Base-by-base conservation (phyloP, 2,888 invertebrate species). In the Dorcus hopei region DNA sequence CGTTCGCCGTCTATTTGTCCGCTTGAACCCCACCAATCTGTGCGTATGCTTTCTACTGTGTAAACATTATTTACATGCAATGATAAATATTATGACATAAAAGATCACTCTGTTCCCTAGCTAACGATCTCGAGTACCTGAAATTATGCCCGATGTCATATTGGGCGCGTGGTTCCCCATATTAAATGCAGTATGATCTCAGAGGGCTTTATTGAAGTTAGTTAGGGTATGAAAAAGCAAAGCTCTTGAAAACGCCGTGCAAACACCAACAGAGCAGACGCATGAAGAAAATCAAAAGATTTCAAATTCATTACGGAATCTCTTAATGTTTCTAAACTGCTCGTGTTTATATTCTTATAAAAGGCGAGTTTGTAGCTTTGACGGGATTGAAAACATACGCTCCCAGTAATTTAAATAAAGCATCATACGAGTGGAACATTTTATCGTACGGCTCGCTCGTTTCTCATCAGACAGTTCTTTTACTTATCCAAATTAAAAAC, bases 21-120 rank as follows among this genome's bases (percentile, higher is more conserved):
- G 56, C 57, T 52, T 57, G 54, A 58, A 62, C 65, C 63, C 62
- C 62, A 49, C 56, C 64, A 61, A 60, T 58, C 55, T 58, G 54
- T 52, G 49, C 39, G 42, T 26, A 40, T 39, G 38, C 47, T 38
- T 43, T 79, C 79, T 78, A 76, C 76, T 78, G 78, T 77, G 76
- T 77, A 78, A 77, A 79, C 79, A 69, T 69, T 74, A 75, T 76
- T 75, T 77, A 73, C 74, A 72, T 74, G 70, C 70, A 69, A 70
- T 69, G 71, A 75, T 76, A 74, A 76, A 76, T 74, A 75, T 77
- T 75, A 70, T 74, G 74, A 68, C 70, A 73, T 68, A 67, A 74
- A 73, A 74, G 73, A 74, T 75, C 55, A 38, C 62, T 63, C 60
- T 33, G 48, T 53, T 41, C 55, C 45, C 63, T 61, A 60, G 26